phyloP scores from a whole-genome alignment of 2,113 vertebrate species.

The Aviceda subcristata region DNA sequence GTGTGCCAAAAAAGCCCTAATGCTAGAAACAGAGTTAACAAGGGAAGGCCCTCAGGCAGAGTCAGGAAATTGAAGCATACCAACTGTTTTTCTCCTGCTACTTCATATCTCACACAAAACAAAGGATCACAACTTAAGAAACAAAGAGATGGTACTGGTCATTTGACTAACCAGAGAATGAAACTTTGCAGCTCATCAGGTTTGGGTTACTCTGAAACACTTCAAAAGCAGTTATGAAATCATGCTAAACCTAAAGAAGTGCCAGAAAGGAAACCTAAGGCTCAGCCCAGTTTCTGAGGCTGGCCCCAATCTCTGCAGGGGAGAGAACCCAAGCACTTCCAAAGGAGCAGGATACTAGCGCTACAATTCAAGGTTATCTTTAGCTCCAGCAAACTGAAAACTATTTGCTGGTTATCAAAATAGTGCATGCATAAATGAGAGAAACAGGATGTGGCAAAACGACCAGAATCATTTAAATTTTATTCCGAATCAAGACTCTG shows the following conservation, averaged over 20 bases:
- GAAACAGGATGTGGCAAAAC: slow-evolving; percentile 65
- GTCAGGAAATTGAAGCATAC: slow-evolving; percentile 39
- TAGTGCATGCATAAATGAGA: slow-evolving; percentile 34
- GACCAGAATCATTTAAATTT: slow-evolving; percentile 46
- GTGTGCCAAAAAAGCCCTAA: background rate
- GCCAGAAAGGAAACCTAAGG: background rate
- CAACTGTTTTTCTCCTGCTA: background rate
- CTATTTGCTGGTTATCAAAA: slow-evolving; percentile 51
- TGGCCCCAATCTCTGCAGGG: background rate
- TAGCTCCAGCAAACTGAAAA: slow-evolving; percentile 39
- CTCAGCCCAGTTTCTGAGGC: background rate
- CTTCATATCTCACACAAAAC: background rate
- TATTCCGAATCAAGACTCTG: slow-evolving; percentile 52
- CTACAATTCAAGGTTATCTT: slow-evolving; percentile 10
- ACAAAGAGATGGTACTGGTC: background rate
- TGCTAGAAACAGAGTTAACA: background rate
- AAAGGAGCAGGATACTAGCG: background rate
- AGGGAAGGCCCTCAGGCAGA: background rate
- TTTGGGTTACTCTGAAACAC: background rate
- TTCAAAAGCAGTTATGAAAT: background rate
- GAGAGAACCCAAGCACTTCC: background rate
- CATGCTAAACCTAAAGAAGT: background rate
- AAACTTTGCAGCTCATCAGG: background rate
- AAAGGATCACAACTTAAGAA: background rate
- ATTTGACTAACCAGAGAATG: background rate